Percentiles rank a stretch among this genome's conserved stretches.
Conservation (phyloP, 1,140 invertebrate species). For the Zaprionus capensis region DNA sequence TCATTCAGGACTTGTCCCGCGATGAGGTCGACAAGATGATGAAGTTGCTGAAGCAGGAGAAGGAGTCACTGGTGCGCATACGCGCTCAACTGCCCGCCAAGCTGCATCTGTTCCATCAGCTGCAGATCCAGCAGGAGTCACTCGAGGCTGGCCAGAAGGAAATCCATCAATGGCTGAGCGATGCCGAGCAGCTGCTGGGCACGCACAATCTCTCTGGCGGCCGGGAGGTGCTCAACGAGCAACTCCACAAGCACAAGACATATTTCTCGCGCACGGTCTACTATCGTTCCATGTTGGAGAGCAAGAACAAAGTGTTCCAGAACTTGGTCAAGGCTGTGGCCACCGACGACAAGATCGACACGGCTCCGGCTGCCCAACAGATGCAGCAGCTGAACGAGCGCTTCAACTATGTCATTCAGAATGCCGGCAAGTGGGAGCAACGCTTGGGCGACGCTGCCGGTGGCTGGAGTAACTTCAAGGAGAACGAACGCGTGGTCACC, state of each 20-base stretch:
- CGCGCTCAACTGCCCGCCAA: constrained; percentile 92
- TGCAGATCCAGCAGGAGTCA: constrained; percentile 95
- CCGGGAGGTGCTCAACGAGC: constrained; percentile 89
- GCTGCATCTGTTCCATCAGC: constrained; percentile 91
- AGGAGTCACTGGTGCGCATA: constrained; percentile 93
- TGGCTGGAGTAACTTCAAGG: constrained; percentile 94
- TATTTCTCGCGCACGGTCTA: constrained; percentile 95
- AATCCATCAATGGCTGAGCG: constrained; percentile 93
- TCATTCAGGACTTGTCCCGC: constrained; percentile 94
- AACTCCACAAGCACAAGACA: constrained; percentile 92
- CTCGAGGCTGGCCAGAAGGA: constrained; percentile 94
- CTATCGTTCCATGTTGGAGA: constrained; percentile 96
- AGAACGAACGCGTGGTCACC: constrained; percentile 90
- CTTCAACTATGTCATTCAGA: constrained; percentile 90
- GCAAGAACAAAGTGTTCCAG: constrained; percentile 96
- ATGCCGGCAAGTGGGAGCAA: constrained; percentile 91
- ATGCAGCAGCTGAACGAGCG: constrained; percentile 93
- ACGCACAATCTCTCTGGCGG: constrained; percentile 87
- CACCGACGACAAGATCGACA: constrained; percentile 89
- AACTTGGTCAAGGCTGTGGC: constrained; percentile 93
- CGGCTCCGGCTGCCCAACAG: constrained; percentile 88
- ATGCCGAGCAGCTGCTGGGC: constrained; percentile 90
- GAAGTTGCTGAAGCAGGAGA: constrained; percentile 94
- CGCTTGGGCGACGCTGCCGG: constrained; percentile 91
- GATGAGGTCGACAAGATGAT: constrained; percentile 96